Evolutionary conservation across 1,140 invertebrate genomes (phyloP).

Genomic region (Lordiphosa collinella): DNA sequence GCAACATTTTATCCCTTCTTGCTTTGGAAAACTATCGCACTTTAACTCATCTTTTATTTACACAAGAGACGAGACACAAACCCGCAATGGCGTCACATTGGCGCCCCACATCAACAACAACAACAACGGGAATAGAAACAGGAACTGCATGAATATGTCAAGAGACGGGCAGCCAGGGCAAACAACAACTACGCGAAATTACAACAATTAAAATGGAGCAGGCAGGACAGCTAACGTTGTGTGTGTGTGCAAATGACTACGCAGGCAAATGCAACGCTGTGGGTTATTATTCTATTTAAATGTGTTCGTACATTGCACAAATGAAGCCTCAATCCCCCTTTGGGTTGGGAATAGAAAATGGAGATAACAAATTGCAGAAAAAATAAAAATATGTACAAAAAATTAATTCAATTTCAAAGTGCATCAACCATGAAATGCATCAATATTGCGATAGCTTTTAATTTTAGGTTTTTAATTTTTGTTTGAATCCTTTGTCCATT

Average conservation of each 20-base stretch:
- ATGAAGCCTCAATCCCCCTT: neutral
- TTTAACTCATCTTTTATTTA: slow-evolving; percentile 70
- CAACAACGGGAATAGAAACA: slow-evolving; percentile 27
- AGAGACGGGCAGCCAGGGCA: slow-evolving; percentile 15
- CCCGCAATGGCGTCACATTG: slow-evolving; percentile 51
- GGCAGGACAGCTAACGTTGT: neutral
- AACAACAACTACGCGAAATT: slow-evolving; percentile 37
- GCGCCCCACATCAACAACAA: slow-evolving; percentile 49
- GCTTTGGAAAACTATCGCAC: slow-evolving; percentile 39
- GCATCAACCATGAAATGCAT: too few relatives aligned
- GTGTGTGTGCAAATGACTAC: slow-evolving; percentile 39
- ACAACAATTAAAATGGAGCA: slow-evolving; percentile 67
- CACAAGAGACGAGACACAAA: slow-evolving; percentile 27
- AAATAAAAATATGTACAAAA: too few relatives aligned
- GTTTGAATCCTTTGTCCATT: too few relatives aligned
- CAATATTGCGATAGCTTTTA: too few relatives aligned
- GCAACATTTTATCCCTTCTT: slow-evolving; percentile 38
- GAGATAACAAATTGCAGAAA: too few relatives aligned
- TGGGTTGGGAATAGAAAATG: neutral
- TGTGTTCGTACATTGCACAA: slow-evolving; percentile 10
- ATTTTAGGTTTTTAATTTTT: too few relatives aligned
- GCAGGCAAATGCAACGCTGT: slow-evolving; percentile 38
- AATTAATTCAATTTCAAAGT: neutral
- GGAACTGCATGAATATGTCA: slow-evolving; percentile 25
- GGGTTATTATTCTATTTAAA: slow-evolving; percentile 22